A percentile compares a stretch with the other conserved stretches of the same genome.
These are phyloP conservation scores for Nezara viridula DNA, from an alignment of 2,888 invertebrate genomes.

Conservation along the genomic window DNA sequence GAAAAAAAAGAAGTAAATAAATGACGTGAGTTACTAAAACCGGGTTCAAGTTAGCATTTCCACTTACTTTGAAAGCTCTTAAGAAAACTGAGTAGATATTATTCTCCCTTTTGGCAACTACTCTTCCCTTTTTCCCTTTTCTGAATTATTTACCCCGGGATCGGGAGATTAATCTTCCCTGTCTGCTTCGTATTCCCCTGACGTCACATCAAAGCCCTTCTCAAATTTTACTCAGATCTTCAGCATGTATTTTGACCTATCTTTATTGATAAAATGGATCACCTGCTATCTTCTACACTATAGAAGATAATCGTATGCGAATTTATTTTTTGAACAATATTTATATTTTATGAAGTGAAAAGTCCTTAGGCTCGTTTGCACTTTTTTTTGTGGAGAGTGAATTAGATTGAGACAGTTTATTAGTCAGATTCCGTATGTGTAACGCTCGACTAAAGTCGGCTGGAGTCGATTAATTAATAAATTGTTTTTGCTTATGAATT, in stretches of 20 bases:
- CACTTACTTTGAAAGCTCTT: conserved; percentile 37
- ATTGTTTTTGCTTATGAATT: too few relatives aligned
- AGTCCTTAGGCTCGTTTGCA: too few relatives aligned
- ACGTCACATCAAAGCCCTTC: background rate
- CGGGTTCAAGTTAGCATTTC: background rate
- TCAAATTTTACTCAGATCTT: background rate
- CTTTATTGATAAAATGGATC: too few relatives aligned
- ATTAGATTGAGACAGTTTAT: too few relatives aligned
- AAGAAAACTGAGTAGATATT: conserved; percentile 25
- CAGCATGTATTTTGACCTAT: background rate
- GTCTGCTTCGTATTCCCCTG: background rate
- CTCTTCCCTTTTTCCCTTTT: background rate
- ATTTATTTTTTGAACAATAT: too few relatives aligned
- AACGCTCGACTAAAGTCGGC: too few relatives aligned
- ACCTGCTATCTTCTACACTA: too few relatives aligned
- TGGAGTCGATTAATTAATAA: too few relatives aligned
- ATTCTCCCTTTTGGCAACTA: conserved; percentile 1
- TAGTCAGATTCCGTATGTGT: too few relatives aligned
- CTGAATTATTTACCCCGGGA: background rate
- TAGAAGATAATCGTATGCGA: too few relatives aligned
- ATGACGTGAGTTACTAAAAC: background rate
- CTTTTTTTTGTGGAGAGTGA: too few relatives aligned
- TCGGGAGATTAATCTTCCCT: conserved; percentile 2
- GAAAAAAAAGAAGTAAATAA: background rate
- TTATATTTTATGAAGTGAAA: too few relatives aligned